Percentiles rank a stretch among this genome's conserved stretches.
Evolutionary conservation across 30 jellyfish, hydroid and myxozoan genomes (phyloP).

Genomic region (Cassiopea andromeda): DNA sequence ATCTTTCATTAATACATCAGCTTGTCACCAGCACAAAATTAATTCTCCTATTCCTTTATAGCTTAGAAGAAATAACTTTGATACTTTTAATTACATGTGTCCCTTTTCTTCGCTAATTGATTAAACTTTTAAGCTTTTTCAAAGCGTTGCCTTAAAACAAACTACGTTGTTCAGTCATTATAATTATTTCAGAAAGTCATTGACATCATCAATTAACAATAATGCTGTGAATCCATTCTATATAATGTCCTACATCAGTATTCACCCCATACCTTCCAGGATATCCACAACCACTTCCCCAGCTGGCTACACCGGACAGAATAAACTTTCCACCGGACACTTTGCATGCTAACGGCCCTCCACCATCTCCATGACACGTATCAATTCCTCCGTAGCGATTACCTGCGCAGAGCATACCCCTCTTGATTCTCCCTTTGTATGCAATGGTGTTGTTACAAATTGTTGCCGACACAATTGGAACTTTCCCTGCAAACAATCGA

Average conservation of each 20-base stretch:
- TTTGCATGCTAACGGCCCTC: constrained; percentile 88
- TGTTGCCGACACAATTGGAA: constrained; percentile 63
- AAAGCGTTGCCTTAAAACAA: no score
- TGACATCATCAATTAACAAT: background rate
- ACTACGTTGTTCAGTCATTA: no score
- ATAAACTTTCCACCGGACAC: constrained; percentile 31
- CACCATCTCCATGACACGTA: constrained; percentile 99
- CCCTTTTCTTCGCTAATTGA: no score
- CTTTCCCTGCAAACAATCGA: constrained; percentile 71
- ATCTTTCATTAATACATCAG: no score
- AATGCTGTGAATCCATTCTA: constrained; percentile 71
- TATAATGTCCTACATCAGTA: constrained; percentile 77
- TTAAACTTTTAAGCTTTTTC: no score
- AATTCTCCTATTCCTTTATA: no score
- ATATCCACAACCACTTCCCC: constrained; percentile 98
- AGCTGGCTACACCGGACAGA: constrained; percentile 86
- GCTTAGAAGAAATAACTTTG: no score
- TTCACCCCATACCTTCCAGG: constrained; percentile 93
- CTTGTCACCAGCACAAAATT: no score
- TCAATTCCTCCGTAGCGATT: constrained; percentile 76
- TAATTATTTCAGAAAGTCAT: no score
- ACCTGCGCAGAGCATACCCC: constrained; percentile 94
- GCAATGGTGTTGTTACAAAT: constrained; percentile 66
- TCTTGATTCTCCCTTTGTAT: constrained; percentile 67
- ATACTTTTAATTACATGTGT: no score